Percentiles rank a stretch among this genome's conserved stretches.
Evolutionary conservation across 1,140 invertebrate species (phyloP).

Genomic region (Eumaeus atala): DNA sequence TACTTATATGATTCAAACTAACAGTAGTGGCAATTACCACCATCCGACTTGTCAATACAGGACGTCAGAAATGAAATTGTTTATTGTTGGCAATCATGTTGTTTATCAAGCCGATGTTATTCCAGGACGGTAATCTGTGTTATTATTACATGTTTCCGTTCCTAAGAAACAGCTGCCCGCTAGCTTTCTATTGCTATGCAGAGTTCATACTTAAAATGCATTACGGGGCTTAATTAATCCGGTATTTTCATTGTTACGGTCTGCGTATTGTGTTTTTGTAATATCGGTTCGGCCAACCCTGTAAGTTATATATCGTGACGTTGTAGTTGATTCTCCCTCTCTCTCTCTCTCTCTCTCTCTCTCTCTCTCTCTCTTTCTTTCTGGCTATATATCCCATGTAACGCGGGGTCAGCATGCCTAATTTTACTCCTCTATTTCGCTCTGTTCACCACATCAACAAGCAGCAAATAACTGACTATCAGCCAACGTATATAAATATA

Average conservation of each 20-base stretch:
- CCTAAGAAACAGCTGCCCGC: constrained; percentile 24
- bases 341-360: too few relatives aligned
- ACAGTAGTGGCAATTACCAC: constrained; percentile 10
- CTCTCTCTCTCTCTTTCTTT: too few relatives aligned
- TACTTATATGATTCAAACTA: not conserved
- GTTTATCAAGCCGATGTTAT: constrained; percentile 21
- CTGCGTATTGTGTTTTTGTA: too few relatives aligned
- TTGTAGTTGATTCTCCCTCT: too few relatives aligned
- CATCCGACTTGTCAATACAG: constrained; percentile 19
- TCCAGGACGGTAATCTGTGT: constrained; percentile 34
- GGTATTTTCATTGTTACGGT: not conserved
- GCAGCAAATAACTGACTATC: too few relatives aligned
- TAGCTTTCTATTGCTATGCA: constrained; percentile 19
- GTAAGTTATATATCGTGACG: too few relatives aligned
- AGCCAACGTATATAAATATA: too few relatives aligned
- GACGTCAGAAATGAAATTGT: constrained; percentile 24
- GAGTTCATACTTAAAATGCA: constrained; percentile 1
- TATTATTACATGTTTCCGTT: constrained; percentile 41
- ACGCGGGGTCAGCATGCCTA: too few relatives aligned
- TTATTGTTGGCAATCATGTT: constrained; percentile 28
- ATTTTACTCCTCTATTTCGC: too few relatives aligned
- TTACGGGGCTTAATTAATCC: not conserved
- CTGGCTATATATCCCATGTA: too few relatives aligned
- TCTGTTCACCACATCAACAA: too few relatives aligned
- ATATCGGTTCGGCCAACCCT: too few relatives aligned